Percentiles rank a stretch among this genome's conserved stretches.
phyloP scores from a whole-genome alignment of 2,888 invertebrate genomes.

The Taphrorychus bicolor region DNA sequence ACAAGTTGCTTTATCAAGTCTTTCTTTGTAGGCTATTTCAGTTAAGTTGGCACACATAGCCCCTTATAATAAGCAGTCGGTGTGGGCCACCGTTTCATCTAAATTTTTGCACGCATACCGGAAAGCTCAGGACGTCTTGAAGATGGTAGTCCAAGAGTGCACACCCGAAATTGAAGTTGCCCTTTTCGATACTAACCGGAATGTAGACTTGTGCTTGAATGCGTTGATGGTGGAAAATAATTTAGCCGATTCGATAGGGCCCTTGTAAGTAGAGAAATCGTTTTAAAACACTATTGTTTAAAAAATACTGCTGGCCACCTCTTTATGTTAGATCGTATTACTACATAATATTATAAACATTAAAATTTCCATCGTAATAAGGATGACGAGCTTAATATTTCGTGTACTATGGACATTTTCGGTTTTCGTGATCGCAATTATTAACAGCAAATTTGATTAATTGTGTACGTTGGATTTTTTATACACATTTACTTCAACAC shows the following conservation, averaged over 20 bases:
- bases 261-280: slow-evolving; percentile 60
- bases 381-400: too few species aligned
- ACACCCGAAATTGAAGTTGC: slow-evolving; percentile 55
- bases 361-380: background rate
- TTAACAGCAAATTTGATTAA: background rate
- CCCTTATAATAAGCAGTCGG: slow-evolving; percentile 53
- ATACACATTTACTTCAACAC: too few species aligned
- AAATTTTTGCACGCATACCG: slow-evolving; percentile 56
- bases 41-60: slow-evolving; percentile 61
- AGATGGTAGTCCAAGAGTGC: slow-evolving; percentile 56
- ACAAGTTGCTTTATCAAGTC: background rate
- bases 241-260: slow-evolving; percentile 63
- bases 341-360: background rate
- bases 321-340: background rate
- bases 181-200: slow-evolving; percentile 55
- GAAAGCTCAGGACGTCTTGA: slow-evolving; percentile 52
- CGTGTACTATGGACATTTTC: too few species aligned
- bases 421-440: too few species aligned
- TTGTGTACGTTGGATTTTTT: background rate
- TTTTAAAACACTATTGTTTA: background rate
- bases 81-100: slow-evolving; percentile 57
- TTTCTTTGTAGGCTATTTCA: slow-evolving; percentile 54
- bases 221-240: slow-evolving; percentile 62
- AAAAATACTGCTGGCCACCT: background rate
- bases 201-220: slow-evolving; percentile 62